Evolutionary conservation across 2,113 vertebrate genomes (phyloP), one percentile per base, ranked within the genome.

Genomic region (Callaeas wilsoni): DNA sequence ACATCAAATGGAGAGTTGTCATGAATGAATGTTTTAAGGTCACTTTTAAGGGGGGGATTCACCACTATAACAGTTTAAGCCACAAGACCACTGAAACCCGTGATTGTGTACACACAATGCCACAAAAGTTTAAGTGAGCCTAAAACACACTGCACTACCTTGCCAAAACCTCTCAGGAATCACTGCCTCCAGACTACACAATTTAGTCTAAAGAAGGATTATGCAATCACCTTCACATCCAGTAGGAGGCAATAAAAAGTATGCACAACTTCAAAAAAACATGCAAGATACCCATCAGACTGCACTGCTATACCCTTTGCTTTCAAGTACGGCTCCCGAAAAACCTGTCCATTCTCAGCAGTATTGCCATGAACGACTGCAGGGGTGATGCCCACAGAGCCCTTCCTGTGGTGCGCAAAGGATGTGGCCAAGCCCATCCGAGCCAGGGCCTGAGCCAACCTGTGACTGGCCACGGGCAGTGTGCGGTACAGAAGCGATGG

Each of bases 401-500:
- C 41, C 39, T 26, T 37, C 39, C n/a, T 5, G 30, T 1, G 20
- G n/a, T 6, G 73, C 3, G 3, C 42, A 37, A 85, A 76, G 44
- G 65, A 83, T 30, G 46, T 1, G 41, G 59, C 41, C 6, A 3
- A 39, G 7, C 12, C 0, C 4, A 33, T 2, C 55, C 4, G 22
- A 2, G 39, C 33, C 6, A 5, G 47, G 42, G 46, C 87, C 63
- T 9, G 25, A 21, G 9, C 42, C 59, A 52, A 5, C 1, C 5
- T 10, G 17, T 5, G 55, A 4, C 13, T 2, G 33, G 25, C 57
- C 63, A 13, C 63, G 37, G 47, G 8, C 18, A 12, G 22, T 0
- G 10, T 1, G 60, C 3, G 17, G 18, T 4, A 13, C 2, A 18
- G 18, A 33, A 69, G 39, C 0, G 39, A 30, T 18, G 47, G 19